phyloP scores from a whole-genome alignment of 2,113 vertebrate species.

The cattle (Bos taurus) region ARS-UCD2.0 NC_037345.1:7157501-7158000 shows the following conservation, averaged over 20 bases:
- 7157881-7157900: not conserved
- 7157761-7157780: not conserved
- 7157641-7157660: not conserved
- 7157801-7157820: not conserved
- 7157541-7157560: no score
- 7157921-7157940: constrained; percentile 45
- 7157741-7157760: not conserved
- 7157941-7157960: constrained; percentile 45
- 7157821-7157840: not conserved
- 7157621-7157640: not conserved
- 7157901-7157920: constrained; percentile 43
- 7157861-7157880: constrained; percentile 48
- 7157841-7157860: not conserved
- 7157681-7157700: not conserved
- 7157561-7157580: not conserved
- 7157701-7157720: not conserved
- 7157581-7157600: not conserved
- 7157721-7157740: not conserved
- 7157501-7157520: not conserved
- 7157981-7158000: constrained; percentile 58
- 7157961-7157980: constrained; percentile 67
- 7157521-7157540: not conserved
- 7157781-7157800: not conserved
- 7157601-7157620: not conserved
- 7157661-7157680: not conserved